Conservation (phyloP, 2,797 vertebrate genomes). For the Lagodon rhomboides region DNA sequence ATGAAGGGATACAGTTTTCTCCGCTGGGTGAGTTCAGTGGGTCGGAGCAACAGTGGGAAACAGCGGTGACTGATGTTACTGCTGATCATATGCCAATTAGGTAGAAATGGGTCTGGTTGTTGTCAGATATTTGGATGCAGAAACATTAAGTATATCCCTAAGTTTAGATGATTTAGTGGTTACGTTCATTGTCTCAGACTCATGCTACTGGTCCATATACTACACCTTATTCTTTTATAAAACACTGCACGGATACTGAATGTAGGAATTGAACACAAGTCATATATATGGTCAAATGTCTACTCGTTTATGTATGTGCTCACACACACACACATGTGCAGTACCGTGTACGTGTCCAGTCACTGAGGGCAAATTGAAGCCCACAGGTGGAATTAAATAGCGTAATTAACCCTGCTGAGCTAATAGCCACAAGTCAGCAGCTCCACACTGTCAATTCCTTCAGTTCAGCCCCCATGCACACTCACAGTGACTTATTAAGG, state of each 20-base stretch:
- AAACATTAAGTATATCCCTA: too few species aligned
- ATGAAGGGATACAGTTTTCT: too few species aligned
- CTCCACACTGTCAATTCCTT: constrained; percentile 56
- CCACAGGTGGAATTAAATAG: constrained; percentile 55
- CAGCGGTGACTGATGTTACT: too few species aligned
- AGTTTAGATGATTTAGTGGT: too few species aligned
- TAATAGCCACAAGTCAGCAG: constrained; percentile 63
- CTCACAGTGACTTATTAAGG: constrained; percentile 64
- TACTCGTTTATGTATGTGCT: constrained; percentile 2
- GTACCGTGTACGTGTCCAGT: constrained; percentile 10
- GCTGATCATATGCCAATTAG: too few species aligned
- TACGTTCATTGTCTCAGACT: background rate
- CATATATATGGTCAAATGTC: background rate
- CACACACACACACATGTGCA: background rate
- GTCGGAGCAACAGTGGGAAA: too few species aligned
- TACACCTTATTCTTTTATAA: background rate
- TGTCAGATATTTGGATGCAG: too few species aligned
- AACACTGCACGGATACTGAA: background rate
- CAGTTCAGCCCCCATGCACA: constrained; percentile 38
- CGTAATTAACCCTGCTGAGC: constrained; percentile 66
- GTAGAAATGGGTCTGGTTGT: too few species aligned
- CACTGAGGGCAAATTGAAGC: constrained; percentile 29
- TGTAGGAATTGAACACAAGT: background rate
- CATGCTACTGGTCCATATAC: background rate
- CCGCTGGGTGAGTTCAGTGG: too few species aligned